Base-by-base conservation (phyloP, 2,888 invertebrate genomes). In the Parthenolecanium corni region DNA sequence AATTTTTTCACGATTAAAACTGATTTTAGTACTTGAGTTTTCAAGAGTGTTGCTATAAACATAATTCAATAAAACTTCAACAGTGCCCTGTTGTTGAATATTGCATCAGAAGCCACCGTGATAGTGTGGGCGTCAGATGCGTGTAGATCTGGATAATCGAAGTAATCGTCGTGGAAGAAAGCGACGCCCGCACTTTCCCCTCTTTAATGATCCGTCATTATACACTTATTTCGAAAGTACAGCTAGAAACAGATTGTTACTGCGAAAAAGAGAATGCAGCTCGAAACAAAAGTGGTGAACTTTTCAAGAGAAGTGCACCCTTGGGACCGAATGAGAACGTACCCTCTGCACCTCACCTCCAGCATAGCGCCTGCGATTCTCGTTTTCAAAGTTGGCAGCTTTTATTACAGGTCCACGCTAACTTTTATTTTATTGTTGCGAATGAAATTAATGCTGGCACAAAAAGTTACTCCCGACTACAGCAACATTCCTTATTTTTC, bases 371-470 rank as follows among this genome's bases (percentile, higher is more conserved):
- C 51, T 46, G 46, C n/a, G 24, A 31, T 61, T 61, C 49, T 49
- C 40, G 31, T 47, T 40, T 61, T 31, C 61, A 23, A 49, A 49
- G 49, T 51, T 47, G 51, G 51, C 61, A 61, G 61, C 61, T 61
- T 61, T 61, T 61, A 61, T 61, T 61, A 61, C 61, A 51, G 49
- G 61, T 61, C 61, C 61, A 49, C 61, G 49, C 61, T 61, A 61
- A 61, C 61, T 61, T 61, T 49, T 61, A 61, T 61, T 61, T 61
- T 61, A 61, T 61, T 61, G 61, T 61, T 51, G 51, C 61, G 61
- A 61, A 61, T 61, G 40, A 61, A 61, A 61, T 61, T 61, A 61
- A 61, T 61, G 36, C 61, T 47, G 61, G 49, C 47, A 36, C 51
- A 51, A 49, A 31, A 61, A 61, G 61, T 61, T 61, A 61, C 31